phyloP scores from a whole-genome alignment of 37 sponge, comb jelly and placozoan species.

The Halichondria panicea region DNA sequence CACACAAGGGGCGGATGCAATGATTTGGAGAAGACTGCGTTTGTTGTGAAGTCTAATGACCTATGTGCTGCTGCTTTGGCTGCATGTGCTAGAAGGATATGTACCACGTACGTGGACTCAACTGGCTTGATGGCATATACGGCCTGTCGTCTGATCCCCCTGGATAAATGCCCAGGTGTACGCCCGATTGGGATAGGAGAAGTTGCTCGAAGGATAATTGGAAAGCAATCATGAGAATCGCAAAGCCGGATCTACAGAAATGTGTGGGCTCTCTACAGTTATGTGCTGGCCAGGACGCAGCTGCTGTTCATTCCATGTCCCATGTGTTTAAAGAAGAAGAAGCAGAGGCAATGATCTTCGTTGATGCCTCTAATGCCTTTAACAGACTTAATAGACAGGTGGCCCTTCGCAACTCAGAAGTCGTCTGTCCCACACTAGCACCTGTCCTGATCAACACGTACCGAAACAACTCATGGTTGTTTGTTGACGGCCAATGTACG shows the following conservation, averaged over 20 bases:
- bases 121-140: background rate
- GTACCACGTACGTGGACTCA: conserved; percentile 44
- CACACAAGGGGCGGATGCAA: conserved; percentile 29
- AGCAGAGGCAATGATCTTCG: conserved; percentile 28
- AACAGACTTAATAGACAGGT: conserved; percentile 23
- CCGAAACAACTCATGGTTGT: conserved; percentile 24
- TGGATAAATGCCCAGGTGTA: conserved; percentile 34
- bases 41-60: conserved; percentile 22
- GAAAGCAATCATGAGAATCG: conserved; percentile 13
- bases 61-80: conserved; percentile 48
- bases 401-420: conserved; percentile 2
- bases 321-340: conserved; percentile 7
- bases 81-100: conserved; percentile 14
- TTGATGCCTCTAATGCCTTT: conserved; percentile 38
- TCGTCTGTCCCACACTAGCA: conserved; percentile 41
- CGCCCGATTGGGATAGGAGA: conserved; percentile 45
- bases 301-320: conserved; percentile 41
- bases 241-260: conserved; percentile 10
- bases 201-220: conserved; percentile 23
- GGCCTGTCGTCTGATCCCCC: conserved; percentile 30
- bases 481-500: conserved; percentile 30
- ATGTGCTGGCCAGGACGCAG: conserved; percentile 43
- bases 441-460: conserved; percentile 41
- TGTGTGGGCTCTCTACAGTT: conserved; percentile 42
- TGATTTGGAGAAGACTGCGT: conserved; percentile 39